Percentiles rank a stretch among this genome's conserved stretches.
Evolutionary conservation across 2,888 invertebrate genomes (phyloP).

Genomic region (Drosophila melanosoma): DNA sequence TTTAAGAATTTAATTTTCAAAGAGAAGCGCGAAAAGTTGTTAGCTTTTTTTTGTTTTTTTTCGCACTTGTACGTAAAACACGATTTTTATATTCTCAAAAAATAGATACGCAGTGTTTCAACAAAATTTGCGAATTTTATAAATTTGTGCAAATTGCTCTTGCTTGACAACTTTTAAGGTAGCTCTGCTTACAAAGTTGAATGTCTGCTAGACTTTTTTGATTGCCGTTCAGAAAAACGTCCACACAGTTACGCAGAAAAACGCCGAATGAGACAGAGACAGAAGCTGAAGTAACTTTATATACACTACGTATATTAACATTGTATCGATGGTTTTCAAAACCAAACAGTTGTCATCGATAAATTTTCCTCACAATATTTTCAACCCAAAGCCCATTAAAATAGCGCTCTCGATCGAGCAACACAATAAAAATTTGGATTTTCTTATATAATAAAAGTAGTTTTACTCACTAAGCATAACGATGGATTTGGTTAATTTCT

Average conservation of each 20-base stretch:
- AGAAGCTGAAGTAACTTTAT: conserved; percentile 65
- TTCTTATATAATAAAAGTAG: neutral
- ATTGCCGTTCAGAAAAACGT: conserved; percentile 61
- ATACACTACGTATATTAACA: conserved; percentile 37
- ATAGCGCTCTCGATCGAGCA: neutral
- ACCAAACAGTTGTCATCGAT: conserved; percentile 29
- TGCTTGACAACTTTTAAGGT: conserved; percentile 68
- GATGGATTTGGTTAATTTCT: neutral
- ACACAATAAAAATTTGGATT: neutral
- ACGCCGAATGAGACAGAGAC: conserved; percentile 84
- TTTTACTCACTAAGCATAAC: neutral
- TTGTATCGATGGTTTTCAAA: conserved; percentile 30
- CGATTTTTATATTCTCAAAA: conserved; percentile 34
- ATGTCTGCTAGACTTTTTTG: conserved; percentile 49
- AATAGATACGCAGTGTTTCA: conserved; percentile 35
- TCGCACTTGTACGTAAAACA: conserved; percentile 46
- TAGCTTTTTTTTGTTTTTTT: conserved; percentile 29
- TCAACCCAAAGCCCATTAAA: neutral
- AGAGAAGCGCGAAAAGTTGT: conserved; percentile 66
- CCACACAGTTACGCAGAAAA: conserved; percentile 82
- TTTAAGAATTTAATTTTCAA: conserved; percentile 60
- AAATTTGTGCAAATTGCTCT: conserved; percentile 67
- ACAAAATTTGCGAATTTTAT: conserved; percentile 61
- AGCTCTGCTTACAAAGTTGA: conserved; percentile 61
- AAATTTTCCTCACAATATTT: neutral